phyloP scores from a whole-genome alignment of 2,113 vertebrate genomes.

The Camelus dromedarius region DNA sequence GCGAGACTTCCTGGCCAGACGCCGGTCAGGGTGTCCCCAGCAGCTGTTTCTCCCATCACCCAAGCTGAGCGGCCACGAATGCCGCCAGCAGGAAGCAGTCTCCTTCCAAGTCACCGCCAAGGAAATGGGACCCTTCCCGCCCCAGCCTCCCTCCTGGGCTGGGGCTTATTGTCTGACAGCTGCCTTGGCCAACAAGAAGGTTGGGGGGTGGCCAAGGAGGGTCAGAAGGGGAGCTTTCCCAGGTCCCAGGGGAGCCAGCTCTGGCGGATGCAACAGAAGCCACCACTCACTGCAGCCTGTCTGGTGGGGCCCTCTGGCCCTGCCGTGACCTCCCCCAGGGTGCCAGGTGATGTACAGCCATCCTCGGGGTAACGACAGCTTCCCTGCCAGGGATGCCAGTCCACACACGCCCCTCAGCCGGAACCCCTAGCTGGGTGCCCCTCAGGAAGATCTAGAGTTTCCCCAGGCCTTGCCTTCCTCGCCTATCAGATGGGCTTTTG shows the following conservation, averaged over 20 bases:
- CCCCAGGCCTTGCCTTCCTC: not conserved
- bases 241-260: conserved; percentile 21
- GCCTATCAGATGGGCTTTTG: not conserved
- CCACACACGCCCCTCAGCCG: not conserved
- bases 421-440: not conserved
- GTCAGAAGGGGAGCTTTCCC: conserved; percentile 21
- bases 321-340: not conserved
- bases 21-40: conserved; percentile 73
- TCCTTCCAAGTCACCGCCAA: conserved; percentile 57
- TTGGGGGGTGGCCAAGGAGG: not conserved
- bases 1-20: conserved; percentile 80
- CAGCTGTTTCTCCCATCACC: conserved; percentile 79
- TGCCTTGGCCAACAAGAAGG: conserved; percentile 38
- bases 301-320: not conserved
- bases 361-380: not conserved
- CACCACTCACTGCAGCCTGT: not conserved
- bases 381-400: not conserved
- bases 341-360: not conserved
- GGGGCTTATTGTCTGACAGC: conserved; percentile 37
- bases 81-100: conserved; percentile 74
- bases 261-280: not conserved
- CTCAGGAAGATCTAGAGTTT: not conserved
- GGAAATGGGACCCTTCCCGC: conserved; percentile 72
- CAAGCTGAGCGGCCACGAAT: not conserved
- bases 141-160: conserved; percentile 40